Percentiles rank a stretch among this genome's conserved stretches.
phyloP scores from a whole-genome alignment of 37 sponge, comb jelly and placozoan species.

The Crambe crambe region DNA sequence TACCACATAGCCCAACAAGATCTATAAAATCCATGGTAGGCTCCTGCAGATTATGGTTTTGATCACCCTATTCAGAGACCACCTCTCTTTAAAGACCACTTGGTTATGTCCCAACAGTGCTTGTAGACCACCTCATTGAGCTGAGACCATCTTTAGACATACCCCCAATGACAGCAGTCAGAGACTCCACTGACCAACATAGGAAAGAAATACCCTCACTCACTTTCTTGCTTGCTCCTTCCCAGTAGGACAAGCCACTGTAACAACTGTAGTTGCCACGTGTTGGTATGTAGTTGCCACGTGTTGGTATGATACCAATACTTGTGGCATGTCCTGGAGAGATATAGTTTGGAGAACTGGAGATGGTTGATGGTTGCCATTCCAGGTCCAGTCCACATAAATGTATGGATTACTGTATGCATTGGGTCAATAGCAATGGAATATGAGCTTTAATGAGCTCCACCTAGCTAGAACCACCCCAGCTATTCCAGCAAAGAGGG shows the following conservation, averaged over 20 bases:
- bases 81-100: too few species aligned
- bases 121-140: too few species aligned
- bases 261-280: constrained; percentile 43
- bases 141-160: too few species aligned
- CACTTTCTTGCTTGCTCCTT: too few species aligned
- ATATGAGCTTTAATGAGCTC: constrained; percentile 30
- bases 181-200: constrained; percentile 36
- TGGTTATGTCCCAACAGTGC: too few species aligned
- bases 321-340: too few species aligned
- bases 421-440: constrained; percentile 49
- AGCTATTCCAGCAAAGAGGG: constrained; percentile 34
- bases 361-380: constrained; percentile 26
- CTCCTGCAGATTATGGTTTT: too few species aligned
- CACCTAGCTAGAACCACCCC: constrained; percentile 39
- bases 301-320: too few species aligned
- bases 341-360: constrained; percentile 37
- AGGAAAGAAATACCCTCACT: too few species aligned
- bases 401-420: constrained; percentile 55
- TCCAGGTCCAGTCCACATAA: constrained; percentile 50
- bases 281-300: constrained; percentile 33
- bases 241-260: constrained; percentile 42
- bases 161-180: constrained; percentile 63
- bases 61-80: too few species aligned
- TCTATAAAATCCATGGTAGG: too few species aligned
- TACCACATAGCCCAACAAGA: too few species aligned